Evolutionary conservation across 2,113 vertebrate genomes (phyloP), one percentile per base, ranked within the genome.

Genomic region (Paralichthys olivaceus): DNA sequence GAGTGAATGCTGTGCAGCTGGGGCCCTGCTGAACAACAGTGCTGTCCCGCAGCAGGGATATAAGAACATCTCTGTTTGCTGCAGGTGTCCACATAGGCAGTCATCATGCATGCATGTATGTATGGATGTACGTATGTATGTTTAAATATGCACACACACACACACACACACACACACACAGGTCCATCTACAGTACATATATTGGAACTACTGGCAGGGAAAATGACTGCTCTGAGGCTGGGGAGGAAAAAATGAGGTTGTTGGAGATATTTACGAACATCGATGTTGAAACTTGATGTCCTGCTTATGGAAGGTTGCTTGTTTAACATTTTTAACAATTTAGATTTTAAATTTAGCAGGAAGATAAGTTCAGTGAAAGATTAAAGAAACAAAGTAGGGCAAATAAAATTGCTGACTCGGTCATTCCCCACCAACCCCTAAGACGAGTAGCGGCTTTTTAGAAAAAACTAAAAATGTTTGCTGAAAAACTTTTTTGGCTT

Each of bases 61-160:
- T 89, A 95, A 94, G 92, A 86, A 88, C 82, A 84, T 87, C 94
- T 94, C 94, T 95, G 95, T 95, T 58, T 69, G 75, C 76, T 83
- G 89, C 95, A 93, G 94, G 92, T 95, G 92, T 89, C 84, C 1
- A 53, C 57, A 67, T 76, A 61, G 22, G 61, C 12, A 4, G 20
- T 62, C 75, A 56, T 43, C 65, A 45, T 14, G 22, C n/a, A n/a
- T n/a, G n/a, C n/a, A n/a, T n/a, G n/a, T n/a, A n/a, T n/a, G n/a
- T n/a, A n/a, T n/a, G n/a, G n/a, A n/a, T n/a, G n/a, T n/a, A n/a
- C n/a, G n/a, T n/a, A n/a, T n/a, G n/a, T n/a, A n/a, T n/a, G n/a
- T 73, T 29, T 59, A 58, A 69, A 73, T 40, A 26, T 9, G 75
- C 20, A 45, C 60, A 69, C 54, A n/a, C n/a, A n/a, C n/a, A n/a